Conservation (phyloP, 2,888 invertebrate species). For the Agonopterix arenella region DNA sequence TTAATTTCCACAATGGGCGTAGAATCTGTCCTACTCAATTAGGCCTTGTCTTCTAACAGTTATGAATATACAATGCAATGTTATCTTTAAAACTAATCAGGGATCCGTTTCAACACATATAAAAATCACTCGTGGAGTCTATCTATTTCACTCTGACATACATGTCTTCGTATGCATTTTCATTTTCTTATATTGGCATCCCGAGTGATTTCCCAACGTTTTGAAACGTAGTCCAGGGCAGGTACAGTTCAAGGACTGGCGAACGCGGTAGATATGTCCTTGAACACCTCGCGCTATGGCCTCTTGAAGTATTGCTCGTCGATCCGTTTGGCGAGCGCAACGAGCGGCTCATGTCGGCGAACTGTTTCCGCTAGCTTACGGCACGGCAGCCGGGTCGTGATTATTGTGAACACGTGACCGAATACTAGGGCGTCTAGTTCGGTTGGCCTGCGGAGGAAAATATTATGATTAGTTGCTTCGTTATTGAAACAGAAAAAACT, state of each 20-base stretch:
- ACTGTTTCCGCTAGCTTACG: slow-evolving; percentile 88
- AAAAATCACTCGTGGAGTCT: too few species aligned
- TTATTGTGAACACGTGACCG: slow-evolving; percentile 96
- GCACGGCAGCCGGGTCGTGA: slow-evolving; percentile 93
- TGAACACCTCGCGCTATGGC: slow-evolving; percentile 63
- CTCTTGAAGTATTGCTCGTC: slow-evolving; percentile 88
- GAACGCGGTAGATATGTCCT: slow-evolving; percentile 65
- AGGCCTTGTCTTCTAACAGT: too few species aligned
- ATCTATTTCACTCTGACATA: too few species aligned
- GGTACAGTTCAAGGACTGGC: slow-evolving; percentile 49
- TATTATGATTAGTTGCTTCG: background rate
- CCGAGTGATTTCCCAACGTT: too few species aligned
- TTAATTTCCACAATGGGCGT: too few species aligned
- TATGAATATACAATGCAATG: too few species aligned
- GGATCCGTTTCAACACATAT: too few species aligned
- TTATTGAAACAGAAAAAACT: background rate
- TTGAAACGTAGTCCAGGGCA: too few species aligned
- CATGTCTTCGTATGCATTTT: too few species aligned
- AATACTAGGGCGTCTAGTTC: slow-evolving; percentile 97
- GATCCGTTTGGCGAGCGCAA: slow-evolving; percentile 89
- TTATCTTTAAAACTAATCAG: too few species aligned
- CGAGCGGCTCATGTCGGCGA: slow-evolving; percentile 83
- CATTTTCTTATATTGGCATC: too few species aligned
- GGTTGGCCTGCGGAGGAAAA: slow-evolving; percentile 83
- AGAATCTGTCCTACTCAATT: too few species aligned